Evolutionary conservation across 2,888 invertebrate species (phyloP), one percentile per base, ranked within the genome.

Genomic region (Oscheius myriophilus): DNA sequence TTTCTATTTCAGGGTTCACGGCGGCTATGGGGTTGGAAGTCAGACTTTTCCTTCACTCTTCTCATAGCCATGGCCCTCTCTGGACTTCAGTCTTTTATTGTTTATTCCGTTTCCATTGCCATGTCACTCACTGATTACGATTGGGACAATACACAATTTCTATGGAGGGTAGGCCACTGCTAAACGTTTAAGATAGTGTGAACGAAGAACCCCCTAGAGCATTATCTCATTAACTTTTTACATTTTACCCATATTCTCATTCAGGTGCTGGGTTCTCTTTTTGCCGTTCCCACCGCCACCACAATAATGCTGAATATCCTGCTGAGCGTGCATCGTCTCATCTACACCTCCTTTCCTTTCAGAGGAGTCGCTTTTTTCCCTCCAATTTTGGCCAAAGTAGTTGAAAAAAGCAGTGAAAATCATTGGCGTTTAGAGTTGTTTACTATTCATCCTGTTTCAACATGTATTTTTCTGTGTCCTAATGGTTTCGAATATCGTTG

Each of bases 1-100:
- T 25, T 9, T 39, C 16, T 55, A 11, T 11, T 42, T 1, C 21
- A 57, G 57, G 49, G 46, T 9, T 46, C 49, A 18, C 12, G 26
- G n/a, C 26, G 3, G 23, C 61, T 46, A n/a, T 26, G 45, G 14
- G 61, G 61, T 1, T 61, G 61, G 61, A 61, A 61, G 9, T 61
- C 61, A 12, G 26, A 49, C 33, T 61, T 49, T 45, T 61, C 61
- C 9, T 61, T 49, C 33, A 61, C 61, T 14, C 12, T 61, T 1
- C 46, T 61, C 11, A 16, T 61, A 14, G 25, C 18, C 39, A 25
- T 49, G 49, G 46, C 61, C 1, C 11, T 49, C 33, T 46, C 23
- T 21, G 61, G 33, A 11, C 14, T 11, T 18, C 61, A 61, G n/a
- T 46, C 49, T 2, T 18, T 49, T 3, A 18, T 49, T 18, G 49